Evolutionary conservation across 2,797 vertebrate species (phyloP).

Genomic region (Diplodus puntazzo): DNA sequence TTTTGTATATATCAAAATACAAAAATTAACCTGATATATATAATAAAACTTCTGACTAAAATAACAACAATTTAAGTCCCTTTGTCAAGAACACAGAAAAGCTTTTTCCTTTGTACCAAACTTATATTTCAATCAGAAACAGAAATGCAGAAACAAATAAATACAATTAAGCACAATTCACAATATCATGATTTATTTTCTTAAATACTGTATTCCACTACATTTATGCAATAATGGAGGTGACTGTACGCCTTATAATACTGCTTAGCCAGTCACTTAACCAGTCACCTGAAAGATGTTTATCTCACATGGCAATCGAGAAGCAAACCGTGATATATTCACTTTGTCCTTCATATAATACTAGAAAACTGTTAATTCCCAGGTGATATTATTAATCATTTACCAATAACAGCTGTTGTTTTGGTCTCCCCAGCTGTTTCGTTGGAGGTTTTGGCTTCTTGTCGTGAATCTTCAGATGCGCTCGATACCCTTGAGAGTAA

Average conservation of each 20-base stretch:
- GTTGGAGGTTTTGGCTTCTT: constrained; percentile 55
- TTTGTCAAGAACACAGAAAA: background rate
- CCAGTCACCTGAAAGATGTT: background rate
- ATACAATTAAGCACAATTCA: background rate
- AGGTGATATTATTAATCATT: constrained; percentile 18
- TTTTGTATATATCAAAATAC: background rate
- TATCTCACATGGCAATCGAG: background rate
- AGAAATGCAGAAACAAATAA: background rate
- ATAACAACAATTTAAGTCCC: background rate
- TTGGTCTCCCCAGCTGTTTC: constrained; percentile 61
- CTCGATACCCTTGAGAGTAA: constrained; percentile 51
- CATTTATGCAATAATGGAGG: background rate
- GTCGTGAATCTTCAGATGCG: constrained; percentile 54
- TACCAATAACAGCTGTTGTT: constrained; percentile 32
- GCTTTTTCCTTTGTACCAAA: too few species aligned
- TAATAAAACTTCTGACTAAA: too few species aligned
- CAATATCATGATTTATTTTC: constrained; percentile 21
- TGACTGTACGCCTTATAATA: background rate
- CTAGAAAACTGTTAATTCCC: background rate
- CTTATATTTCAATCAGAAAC: background rate
- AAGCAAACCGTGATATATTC: background rate
- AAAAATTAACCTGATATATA: background rate
- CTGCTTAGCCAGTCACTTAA: background rate
- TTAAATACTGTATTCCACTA: background rate
- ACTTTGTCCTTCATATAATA: background rate